Conservation (phyloP, 2,113 vertebrate genomes). For the Cyphomyrus discorhynchus region DNA sequence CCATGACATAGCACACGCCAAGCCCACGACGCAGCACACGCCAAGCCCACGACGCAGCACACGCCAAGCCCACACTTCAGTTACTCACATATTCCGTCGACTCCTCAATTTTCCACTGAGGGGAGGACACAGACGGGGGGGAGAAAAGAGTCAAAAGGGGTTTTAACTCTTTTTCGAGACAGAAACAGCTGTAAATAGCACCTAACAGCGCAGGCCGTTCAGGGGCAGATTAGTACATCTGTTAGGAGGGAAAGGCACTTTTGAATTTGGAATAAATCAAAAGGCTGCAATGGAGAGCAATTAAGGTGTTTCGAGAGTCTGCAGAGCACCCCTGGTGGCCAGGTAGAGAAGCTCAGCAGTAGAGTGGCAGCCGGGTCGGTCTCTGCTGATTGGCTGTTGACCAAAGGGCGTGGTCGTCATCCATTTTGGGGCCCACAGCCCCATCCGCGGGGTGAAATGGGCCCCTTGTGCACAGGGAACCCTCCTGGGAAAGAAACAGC, state of each 20-base stretch:
- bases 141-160: constrained; percentile 53
- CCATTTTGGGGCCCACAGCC: not conserved
- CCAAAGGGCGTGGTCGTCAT: not conserved
- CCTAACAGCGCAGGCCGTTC: constrained; percentile 41
- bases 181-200: constrained; percentile 57
- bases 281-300: constrained; percentile 3
- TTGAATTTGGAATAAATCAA: constrained; percentile 8
- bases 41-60: constrained; percentile 22
- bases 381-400: not conserved
- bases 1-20: constrained; percentile 50
- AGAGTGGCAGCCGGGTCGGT: not conserved
- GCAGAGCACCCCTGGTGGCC: constrained; percentile 15
- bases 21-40: constrained; percentile 33
- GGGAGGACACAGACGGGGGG: constrained; percentile 59
- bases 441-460: not conserved
- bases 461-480: not conserved
- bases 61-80: constrained; percentile 52
- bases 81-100: constrained; percentile 95
- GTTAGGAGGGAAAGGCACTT: constrained; percentile 25
- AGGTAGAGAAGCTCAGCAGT: not conserved
- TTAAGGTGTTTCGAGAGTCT: not conserved
- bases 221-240: constrained; percentile 17
- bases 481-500: not conserved
- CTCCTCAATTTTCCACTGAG: constrained; percentile 93
- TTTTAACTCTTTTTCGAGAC: constrained; percentile 49